Base-by-base conservation (phyloP, 1,140 invertebrate genomes). In the Tribolium castaneum region DNA sequence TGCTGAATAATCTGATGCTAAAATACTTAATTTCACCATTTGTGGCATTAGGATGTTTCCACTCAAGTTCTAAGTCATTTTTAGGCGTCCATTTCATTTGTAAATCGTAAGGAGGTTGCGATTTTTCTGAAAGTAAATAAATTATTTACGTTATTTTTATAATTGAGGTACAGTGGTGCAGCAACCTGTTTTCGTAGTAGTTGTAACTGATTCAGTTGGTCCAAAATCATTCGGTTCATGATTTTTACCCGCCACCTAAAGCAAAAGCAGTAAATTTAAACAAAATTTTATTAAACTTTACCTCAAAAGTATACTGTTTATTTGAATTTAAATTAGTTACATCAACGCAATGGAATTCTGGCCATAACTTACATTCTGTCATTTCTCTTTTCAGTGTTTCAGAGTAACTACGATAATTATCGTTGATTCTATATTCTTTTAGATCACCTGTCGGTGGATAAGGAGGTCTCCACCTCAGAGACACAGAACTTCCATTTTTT, bases 11-110 rank as follows among this genome's bases (percentile, higher is more conserved):
- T 70, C 14, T 7, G 19, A 78, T 49, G 7, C 35, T 19, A 34
- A 78, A 78, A 49, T 45, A 49, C 25, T 12, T 49, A 13, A 74
- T 16, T n/a, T 12, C 13, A n/a, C 73, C 78, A 39, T 76, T 79
- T 34, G 78, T 76, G 13, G 22, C 19, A 49, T 76, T 76, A 3
- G 78, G 78, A 76, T 79, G 78, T 12, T 76, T 70, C 78, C 73
- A 76, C 7, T 25, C 35, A 3, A 79, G 10, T 30, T 22, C 16
- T 50, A 79, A 52, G 34, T 76, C 35, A 71, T 79, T 70, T 13
- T 51, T 35, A n/a, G 62, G 6, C 6, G 14, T 62, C 52, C 34
- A 75, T 62, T 30, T 34, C 12, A 59, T 19, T 25, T 10, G 16
- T 45, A 77, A 7, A 14, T 77, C 72, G 10, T 78, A 74, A 30